phyloP scores from a whole-genome alignment of 2,113 vertebrate species.

The Myotis davidii region DNA sequence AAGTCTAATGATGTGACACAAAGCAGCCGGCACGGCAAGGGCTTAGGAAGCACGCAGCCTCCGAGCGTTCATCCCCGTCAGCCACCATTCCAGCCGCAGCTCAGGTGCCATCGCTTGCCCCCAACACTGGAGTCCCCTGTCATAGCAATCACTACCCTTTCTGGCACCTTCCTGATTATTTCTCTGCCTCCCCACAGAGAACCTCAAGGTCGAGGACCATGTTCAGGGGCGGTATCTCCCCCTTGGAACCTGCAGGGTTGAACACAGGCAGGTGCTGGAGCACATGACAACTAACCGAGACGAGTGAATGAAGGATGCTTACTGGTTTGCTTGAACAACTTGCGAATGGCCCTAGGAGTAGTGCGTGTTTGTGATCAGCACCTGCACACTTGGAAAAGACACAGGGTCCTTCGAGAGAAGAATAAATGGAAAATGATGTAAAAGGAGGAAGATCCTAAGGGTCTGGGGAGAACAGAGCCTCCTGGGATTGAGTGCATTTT shows the following conservation, averaged over 20 bases:
- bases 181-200: not conserved
- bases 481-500: not conserved
- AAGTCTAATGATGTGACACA: rapidly evolving
- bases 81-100: no score
- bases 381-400: not conserved
- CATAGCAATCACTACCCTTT: not conserved
- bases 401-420: not conserved
- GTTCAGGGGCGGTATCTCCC: not conserved
- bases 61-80: rapidly evolving
- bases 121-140: no score
- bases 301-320: rapidly evolving
- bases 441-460: not conserved
- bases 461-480: not conserved
- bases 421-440: not conserved
- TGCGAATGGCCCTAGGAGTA: not conserved
- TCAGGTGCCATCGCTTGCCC: not conserved
- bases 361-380: not conserved
- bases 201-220: not conserved
- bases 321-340: not conserved
- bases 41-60: not conserved
- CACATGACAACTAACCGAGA: not conserved
- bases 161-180: not conserved
- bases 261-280: not conserved
- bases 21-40: rapidly evolving
- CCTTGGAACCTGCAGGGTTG: not conserved